Evolutionary conservation across 2,888 invertebrate species (phyloP).

Genomic region (Philhelius pedissequus): DNA sequence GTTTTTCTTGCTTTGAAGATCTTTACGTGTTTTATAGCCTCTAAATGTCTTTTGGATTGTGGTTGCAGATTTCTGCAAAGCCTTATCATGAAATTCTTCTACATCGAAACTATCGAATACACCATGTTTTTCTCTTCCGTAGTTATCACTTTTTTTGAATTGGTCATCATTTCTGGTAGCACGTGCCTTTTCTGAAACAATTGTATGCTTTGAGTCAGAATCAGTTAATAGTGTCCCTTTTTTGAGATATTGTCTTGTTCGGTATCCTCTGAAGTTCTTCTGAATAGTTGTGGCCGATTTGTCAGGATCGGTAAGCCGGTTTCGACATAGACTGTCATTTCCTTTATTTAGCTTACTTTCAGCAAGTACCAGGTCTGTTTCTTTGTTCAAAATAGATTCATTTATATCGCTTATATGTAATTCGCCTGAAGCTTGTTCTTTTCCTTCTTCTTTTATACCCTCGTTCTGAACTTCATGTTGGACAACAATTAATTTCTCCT

Average conservation of each 20-base stretch:
- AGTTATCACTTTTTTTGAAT: not conserved
- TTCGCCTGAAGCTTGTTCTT: not conserved
- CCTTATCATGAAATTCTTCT: not conserved
- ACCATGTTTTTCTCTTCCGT: not conserved
- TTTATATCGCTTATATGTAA: not conserved
- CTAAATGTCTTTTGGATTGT: constrained; percentile 65
- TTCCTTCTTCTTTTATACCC: not conserved
- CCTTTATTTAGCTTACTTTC: not conserved
- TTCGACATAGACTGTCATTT: not conserved
- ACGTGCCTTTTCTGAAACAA: not conserved
- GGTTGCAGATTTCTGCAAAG: constrained; percentile 52
- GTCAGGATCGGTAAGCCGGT: not conserved
- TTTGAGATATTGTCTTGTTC: constrained; percentile 18
- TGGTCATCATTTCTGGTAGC: not conserved
- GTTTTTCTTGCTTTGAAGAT: not conserved
- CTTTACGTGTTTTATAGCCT: constrained; percentile 53
- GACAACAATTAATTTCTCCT: not conserved
- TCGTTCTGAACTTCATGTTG: not conserved
- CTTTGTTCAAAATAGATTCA: not conserved
- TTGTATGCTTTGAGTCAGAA: not conserved
- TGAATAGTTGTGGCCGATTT: constrained; percentile 32
- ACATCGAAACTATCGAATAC: not conserved
- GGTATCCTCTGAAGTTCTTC: constrained; percentile 43
- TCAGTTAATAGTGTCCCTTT: not conserved
- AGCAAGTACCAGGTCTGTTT: not conserved